Conservation (phyloP, 2,113 vertebrate species). For the Calonectris borealis region DNA sequence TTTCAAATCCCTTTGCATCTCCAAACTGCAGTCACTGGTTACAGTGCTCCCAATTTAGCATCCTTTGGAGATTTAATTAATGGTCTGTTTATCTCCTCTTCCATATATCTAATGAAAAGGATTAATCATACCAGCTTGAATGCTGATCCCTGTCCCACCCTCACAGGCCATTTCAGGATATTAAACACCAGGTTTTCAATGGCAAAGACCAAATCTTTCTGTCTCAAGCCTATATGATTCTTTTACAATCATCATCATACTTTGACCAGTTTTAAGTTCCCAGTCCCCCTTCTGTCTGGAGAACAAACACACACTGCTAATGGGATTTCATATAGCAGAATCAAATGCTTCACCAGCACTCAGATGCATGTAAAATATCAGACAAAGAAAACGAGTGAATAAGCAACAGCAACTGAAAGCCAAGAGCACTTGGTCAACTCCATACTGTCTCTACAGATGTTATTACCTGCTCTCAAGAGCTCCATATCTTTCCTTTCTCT, state of each 20-base stretch:
- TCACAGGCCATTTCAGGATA: neutral
- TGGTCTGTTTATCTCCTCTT: slow-evolving; percentile 46
- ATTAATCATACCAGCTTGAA: slow-evolving; percentile 39
- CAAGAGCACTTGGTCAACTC: neutral
- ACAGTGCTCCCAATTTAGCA: slow-evolving; percentile 9
- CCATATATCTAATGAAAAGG: slow-evolving; percentile 23
- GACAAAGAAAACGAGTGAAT: neutral
- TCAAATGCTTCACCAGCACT: neutral
- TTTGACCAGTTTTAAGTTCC: neutral
- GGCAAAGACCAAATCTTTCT: neutral
- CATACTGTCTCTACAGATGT: neutral
- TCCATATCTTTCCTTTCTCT: neutral
- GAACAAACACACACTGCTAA: neutral
- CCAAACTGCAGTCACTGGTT: neutral
- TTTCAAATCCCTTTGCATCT: slow-evolving; percentile 6
- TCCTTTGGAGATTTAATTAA: slow-evolving; percentile 52
- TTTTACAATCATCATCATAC: neutral
- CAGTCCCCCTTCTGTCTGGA: neutral
- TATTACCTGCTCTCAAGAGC: neutral
- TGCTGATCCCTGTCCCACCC: neutral
- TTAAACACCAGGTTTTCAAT: neutral
- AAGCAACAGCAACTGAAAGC: neutral
- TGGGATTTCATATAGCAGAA: neutral
- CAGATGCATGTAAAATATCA: neutral
- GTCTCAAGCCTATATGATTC: neutral